Percentiles rank a stretch among this genome's conserved stretches.
These are phyloP conservation scores for Pollicipes pollicipes DNA, from an alignment of 1,140 invertebrate species.

Conservation along the genomic window DNA sequence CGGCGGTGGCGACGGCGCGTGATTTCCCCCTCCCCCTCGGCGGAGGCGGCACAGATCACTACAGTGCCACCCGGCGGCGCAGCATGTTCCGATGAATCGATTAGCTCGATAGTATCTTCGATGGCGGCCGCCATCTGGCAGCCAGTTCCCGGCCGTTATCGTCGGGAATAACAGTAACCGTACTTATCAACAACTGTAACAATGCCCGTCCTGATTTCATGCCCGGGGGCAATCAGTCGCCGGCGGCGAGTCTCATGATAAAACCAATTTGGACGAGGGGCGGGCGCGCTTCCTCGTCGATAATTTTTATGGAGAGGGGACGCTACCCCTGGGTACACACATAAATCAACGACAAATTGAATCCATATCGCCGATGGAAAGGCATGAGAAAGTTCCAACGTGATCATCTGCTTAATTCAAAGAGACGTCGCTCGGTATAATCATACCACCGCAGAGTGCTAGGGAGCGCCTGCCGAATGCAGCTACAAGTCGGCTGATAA, in stretches of 20 bases:
- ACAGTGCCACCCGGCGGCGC: neutral
- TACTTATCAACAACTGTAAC: neutral
- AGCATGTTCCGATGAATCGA: neutral
- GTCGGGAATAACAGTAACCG: neutral
- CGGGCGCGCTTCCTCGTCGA: neutral
- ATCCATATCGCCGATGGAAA: neutral
- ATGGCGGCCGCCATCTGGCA: neutral
- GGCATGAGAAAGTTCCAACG: neutral
- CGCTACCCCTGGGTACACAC: neutral
- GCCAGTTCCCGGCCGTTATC: neutral
- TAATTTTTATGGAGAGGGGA: neutral
- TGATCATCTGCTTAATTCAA: neutral
- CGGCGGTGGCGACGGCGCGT: neutral
- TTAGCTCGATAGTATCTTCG: neutral
- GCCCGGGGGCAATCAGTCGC: neutral
- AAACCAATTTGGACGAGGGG: neutral
- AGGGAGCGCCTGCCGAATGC: too few relatives aligned
- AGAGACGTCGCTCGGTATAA: too few relatives aligned
- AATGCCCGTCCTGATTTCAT: neutral
- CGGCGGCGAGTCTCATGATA: neutral
- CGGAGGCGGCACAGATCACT: neutral
- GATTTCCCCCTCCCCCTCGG: neutral
- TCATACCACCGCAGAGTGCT: too few relatives aligned
- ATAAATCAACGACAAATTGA: conserved; percentile 1
- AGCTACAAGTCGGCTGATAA: too few relatives aligned